These are phyloP conservation scores for Formica aserva DNA, from an alignment of 2,888 invertebrate genomes.

Conservation along the genomic window DNA sequence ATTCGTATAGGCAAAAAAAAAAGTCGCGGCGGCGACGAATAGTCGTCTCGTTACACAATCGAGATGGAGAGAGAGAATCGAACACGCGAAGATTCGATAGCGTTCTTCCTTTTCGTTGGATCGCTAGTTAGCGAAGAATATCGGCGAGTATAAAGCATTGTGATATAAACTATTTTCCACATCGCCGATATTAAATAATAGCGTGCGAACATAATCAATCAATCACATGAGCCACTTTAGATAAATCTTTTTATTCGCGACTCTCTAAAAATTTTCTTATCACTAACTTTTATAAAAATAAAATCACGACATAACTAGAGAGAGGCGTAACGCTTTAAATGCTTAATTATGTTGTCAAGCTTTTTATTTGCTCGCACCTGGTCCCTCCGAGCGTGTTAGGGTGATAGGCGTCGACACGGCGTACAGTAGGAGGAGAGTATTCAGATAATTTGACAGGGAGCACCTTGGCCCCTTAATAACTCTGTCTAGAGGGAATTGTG, in stretches of 20 bases:
- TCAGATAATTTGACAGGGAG: slow-evolving; percentile 65
- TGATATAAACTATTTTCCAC: background rate
- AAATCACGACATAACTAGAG: background rate
- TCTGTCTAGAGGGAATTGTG: slow-evolving; percentile 58
- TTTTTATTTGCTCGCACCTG: slow-evolving; percentile 46
- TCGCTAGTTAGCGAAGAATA: slow-evolving; percentile 63
- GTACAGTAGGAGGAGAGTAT: slow-evolving; percentile 60
- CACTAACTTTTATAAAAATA: background rate
- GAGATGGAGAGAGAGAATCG: slow-evolving; percentile 57
- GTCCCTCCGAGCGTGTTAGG: slow-evolving; percentile 44
- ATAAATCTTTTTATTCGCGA: slow-evolving; percentile 2
- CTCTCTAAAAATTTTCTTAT: background rate
- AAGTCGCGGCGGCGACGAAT: slow-evolving; percentile 48
- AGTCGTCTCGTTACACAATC: slow-evolving; percentile 67
- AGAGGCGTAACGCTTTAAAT: slow-evolving; percentile 33
- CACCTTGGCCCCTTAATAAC: slow-evolving; percentile 61
- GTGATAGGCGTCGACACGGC: slow-evolving; percentile 62
- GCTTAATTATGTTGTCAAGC: slow-evolving; percentile 49
- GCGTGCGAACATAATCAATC: background rate
- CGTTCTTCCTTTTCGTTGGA: slow-evolving; percentile 46
- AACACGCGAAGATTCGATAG: slow-evolving; percentile 27
- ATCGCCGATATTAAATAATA: background rate
- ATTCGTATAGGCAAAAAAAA: slow-evolving; percentile 78
- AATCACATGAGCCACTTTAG: background rate
- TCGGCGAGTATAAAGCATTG: background rate